Base-by-base conservation (phyloP, 2,113 vertebrate genomes). In the Pelusios castaneus region DNA sequence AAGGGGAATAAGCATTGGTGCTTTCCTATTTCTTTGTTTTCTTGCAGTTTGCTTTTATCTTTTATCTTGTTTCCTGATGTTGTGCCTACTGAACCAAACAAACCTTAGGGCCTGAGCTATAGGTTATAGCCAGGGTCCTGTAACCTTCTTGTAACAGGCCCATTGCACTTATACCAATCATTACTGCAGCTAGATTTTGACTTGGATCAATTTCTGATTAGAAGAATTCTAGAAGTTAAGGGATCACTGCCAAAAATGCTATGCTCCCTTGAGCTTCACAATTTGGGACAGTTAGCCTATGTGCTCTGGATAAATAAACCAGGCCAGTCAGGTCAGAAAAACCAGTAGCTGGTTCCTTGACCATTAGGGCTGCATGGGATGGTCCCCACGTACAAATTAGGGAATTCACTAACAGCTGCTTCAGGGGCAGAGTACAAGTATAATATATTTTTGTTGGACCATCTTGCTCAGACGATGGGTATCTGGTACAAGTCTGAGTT, bases 401-500 rank as follows among this genome's bases (percentile, higher is more conserved):
- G 58, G 31, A 63, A 63, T 63, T 63, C 31, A 63, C 31, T 63
- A 63, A 31, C 29, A 4, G 31, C 14, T 14, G 34, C 14, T 63
- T 63, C 6, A 31, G 31, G 52, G 29, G 14, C 31, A 63, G 60
- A 63, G 60, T 34, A 17, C 60, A 63, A 63, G 60, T 63, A 58
- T 58, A 58, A 58, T 58, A 56, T 56, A 10, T 12, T 58, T 58
- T 34, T 34, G 31, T 63, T 34, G 60, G 73, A 41, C 41, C 25
- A 24, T 75, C 24, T 45, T 76, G 24, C 25, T 27, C 43, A 14
- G 12, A 45, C 25, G 38, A 22, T 27, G 24, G 55, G 54, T 19
- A 43, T 45, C 3, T 1, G 75, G 43, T 7, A 5, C 3, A 24
- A 4, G 67, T 0, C 49, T 49, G 17, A 16, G 27, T 54, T 10